Percentiles rank a stretch among this genome's conserved stretches.
phyloP scores from a whole-genome alignment of 2,888 invertebrate species.

The Andrena dorsata region DNA sequence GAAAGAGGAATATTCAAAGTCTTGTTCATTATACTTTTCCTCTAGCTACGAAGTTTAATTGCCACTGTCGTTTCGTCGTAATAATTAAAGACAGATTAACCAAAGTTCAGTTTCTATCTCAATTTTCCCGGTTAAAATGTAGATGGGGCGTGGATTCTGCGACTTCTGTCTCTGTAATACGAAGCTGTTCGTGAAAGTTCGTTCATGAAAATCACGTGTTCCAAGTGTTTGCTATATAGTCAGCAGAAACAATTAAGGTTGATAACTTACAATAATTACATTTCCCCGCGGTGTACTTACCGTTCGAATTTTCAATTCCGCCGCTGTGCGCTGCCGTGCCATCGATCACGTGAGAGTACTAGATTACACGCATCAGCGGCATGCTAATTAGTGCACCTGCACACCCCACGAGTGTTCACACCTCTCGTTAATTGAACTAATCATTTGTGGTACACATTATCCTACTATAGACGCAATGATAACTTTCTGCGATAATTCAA shows the following conservation, averaged over 20 bases:
- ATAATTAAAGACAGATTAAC: neutral
- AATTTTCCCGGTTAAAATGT: neutral
- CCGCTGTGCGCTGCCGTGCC: neutral
- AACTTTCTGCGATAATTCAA: neutral
- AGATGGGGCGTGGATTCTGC: neutral
- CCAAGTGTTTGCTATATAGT: neutral
- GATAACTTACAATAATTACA: constrained; percentile 24
- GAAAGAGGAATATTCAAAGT: no score
- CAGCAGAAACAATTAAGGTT: constrained; percentile 16
- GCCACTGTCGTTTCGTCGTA: neutral
- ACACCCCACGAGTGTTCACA: constrained; percentile 2
- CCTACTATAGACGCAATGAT: neutral
- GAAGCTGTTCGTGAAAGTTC: neutral
- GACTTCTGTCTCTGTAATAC: neutral
- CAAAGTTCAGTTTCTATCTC: neutral
- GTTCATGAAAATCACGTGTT: constrained; percentile 5
- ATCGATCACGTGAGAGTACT: constrained; percentile 25
- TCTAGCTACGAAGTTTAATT: neutral
- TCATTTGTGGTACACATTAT: constrained; percentile 11
- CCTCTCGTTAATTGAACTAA: constrained; percentile 33
- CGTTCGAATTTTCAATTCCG: constrained; percentile 29
- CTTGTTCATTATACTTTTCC: neutral
- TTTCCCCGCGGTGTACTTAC: constrained; percentile 17
- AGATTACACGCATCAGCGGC: constrained; percentile 26
- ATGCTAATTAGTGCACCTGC: constrained; percentile 36